Percentiles rank a stretch among this genome's conserved stretches.
phyloP scores from a whole-genome alignment of 2,888 invertebrate genomes.

The Tricholauxania praeusta region DNA sequence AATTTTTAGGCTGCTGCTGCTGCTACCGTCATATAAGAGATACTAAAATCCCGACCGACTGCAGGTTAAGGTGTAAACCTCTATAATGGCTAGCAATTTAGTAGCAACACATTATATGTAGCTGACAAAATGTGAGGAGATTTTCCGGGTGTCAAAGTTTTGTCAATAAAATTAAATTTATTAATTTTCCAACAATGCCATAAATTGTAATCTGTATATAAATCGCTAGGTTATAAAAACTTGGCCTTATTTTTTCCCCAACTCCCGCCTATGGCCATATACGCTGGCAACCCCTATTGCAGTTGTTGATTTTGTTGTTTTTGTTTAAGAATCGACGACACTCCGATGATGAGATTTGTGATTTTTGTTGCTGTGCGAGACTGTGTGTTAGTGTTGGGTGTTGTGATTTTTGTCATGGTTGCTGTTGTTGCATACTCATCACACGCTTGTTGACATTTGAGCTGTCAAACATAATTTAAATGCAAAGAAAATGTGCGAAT shows the following conservation, averaged over 20 bases:
- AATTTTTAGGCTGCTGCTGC: background rate
- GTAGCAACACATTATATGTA: conserved; percentile 43
- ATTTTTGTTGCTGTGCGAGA: background rate
- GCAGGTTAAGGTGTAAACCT: conserved; percentile 22
- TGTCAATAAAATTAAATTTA: conserved; percentile 51
- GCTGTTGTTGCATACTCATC: background rate
- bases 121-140: conserved; percentile 14
- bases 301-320: background rate
- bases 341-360: background rate
- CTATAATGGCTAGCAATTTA: conserved; percentile 44
- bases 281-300: background rate
- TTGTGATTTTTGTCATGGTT: background rate
- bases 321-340: conserved; percentile 3
- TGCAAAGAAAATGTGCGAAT: background rate
- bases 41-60: background rate
- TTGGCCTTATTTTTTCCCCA: background rate
- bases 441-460: conserved; percentile 14
- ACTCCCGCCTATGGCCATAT: background rate
- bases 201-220: conserved; percentile 43
- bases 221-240: conserved; percentile 28
- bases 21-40: too few relatives aligned
- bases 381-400: background rate
- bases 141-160: conserved; percentile 45
- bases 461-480: conserved; percentile 12
- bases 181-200: conserved; percentile 46